Percentiles rank a stretch among this genome's conserved stretches.
Evolutionary conservation across 37 sponge, comb jelly and placozoan genomes (phyloP).

Genomic region (Geodia barretti): DNA sequence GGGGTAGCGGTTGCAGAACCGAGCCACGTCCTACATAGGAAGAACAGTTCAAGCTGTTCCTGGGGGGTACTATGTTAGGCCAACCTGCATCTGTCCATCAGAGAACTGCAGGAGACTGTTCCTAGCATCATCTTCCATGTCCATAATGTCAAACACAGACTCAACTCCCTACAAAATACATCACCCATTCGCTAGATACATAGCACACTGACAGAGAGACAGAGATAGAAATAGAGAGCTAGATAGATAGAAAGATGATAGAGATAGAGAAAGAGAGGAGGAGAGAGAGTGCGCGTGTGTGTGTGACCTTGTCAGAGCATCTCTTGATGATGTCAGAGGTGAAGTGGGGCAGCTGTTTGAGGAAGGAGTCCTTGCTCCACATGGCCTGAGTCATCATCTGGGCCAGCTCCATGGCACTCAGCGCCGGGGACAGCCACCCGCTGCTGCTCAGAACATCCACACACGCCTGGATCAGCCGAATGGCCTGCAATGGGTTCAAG

Average conservation of each 20-base stretch:
- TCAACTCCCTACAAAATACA: slow-evolving; percentile 66
- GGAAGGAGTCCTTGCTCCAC: slow-evolving; percentile 97
- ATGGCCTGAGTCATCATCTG: slow-evolving; percentile 99
- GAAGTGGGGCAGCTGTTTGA: slow-evolving; percentile 99
- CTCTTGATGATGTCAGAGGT: slow-evolving; percentile 88
- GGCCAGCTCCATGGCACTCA: slow-evolving; percentile 96
- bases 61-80: neutral
- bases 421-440: slow-evolving; percentile 96
- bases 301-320: slow-evolving; percentile 83
- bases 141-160: slow-evolving; percentile 97
- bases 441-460: slow-evolving; percentile 98
- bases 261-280: no score
- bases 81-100: slow-evolving; percentile 88
- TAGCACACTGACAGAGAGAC: neutral
- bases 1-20: slow-evolving; percentile 98
- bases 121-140: slow-evolving; percentile 94
- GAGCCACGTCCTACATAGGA: slow-evolving; percentile 78
- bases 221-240: neutral
- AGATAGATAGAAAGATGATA: neutral
- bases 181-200: neutral
- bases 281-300: no score
- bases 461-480: slow-evolving; percentile 94
- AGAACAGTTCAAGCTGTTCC: neutral
- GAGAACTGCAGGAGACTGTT: slow-evolving; percentile 74
- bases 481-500: slow-evolving; percentile 49